Evolutionary conservation across 2,797 vertebrate species (phyloP).

Genomic region (Paguma larvata): DNA sequence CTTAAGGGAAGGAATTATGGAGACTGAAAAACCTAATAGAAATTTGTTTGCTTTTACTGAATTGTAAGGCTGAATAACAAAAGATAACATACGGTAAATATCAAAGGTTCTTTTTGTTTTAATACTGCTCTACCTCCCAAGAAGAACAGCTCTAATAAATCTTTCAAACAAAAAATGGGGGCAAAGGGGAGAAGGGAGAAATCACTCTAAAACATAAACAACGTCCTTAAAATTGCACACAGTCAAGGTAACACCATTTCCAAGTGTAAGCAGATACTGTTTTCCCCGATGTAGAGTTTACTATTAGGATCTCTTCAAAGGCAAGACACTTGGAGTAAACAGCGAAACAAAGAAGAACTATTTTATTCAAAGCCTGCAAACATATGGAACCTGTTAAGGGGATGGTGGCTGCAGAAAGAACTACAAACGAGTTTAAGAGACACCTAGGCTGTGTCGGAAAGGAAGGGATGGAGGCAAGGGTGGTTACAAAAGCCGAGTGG

Average conservation of each 20-base stretch:
- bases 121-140: conserved; percentile 63
- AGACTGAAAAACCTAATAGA: conserved; percentile 44
- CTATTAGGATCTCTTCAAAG: conserved; percentile 68
- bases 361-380: conserved; percentile 58
- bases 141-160: conserved; percentile 47
- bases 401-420: conserved; percentile 68
- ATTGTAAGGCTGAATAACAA: conserved; percentile 17
- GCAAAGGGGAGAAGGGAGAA: conserved; percentile 16
- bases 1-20: conserved; percentile 52
- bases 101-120: conserved; percentile 67
- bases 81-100: conserved; percentile 31
- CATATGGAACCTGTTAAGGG: conserved; percentile 83
- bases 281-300: conserved; percentile 1
- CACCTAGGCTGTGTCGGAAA: conserved; percentile 72
- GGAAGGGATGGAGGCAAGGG: conserved; percentile 72
- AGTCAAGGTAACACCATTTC: conserved; percentile 57
- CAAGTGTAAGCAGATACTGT: conserved; percentile 56
- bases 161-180: conserved; percentile 35
- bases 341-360: conserved; percentile 63
- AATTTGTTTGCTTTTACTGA: conserved; percentile 25
- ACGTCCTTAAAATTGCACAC: conserved; percentile 46
- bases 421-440: conserved; percentile 78
- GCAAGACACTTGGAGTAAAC: conserved; percentile 62
- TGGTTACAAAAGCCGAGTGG: conserved; percentile 69
- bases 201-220: conserved; percentile 63